Conservation (phyloP, 2,797 vertebrate genomes). For the Onychomys torridus region DNA sequence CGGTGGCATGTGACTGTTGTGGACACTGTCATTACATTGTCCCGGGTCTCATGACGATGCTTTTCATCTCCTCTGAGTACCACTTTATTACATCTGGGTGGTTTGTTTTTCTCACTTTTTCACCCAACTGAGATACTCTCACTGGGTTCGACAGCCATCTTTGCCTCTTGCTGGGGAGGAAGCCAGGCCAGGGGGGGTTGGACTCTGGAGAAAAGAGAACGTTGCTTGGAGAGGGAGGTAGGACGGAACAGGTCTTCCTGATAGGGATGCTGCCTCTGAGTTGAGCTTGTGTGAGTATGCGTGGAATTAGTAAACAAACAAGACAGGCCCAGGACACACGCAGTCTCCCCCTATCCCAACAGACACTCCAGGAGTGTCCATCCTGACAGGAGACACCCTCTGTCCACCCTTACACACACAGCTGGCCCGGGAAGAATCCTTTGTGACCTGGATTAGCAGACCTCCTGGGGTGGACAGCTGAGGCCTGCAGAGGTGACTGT, state of each 20-base stretch:
- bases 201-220: not conserved
- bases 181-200: not conserved
- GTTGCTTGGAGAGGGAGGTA: not conserved
- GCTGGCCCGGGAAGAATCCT: not conserved
- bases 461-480: not conserved
- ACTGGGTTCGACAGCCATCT: not conserved
- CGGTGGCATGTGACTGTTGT: too few species aligned
- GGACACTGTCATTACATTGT: not conserved
- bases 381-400: not conserved
- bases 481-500: not conserved
- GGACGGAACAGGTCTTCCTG: not conserved
- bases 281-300: not conserved
- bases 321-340: not conserved
- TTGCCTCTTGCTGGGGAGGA: not conserved
- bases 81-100: not conserved
- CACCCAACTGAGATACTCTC: conserved; percentile 6
- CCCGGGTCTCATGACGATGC: not conserved
- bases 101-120: not conserved
- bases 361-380: not conserved
- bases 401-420: not conserved
- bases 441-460: not conserved
- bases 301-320: not conserved
- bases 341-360: not conserved
- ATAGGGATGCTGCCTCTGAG: not conserved
- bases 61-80: conserved; percentile 5